Evolutionary conservation across 2,888 invertebrate species (phyloP), one percentile per base, ranked within the genome.

Genomic region (Acutogordius australiensis): DNA sequence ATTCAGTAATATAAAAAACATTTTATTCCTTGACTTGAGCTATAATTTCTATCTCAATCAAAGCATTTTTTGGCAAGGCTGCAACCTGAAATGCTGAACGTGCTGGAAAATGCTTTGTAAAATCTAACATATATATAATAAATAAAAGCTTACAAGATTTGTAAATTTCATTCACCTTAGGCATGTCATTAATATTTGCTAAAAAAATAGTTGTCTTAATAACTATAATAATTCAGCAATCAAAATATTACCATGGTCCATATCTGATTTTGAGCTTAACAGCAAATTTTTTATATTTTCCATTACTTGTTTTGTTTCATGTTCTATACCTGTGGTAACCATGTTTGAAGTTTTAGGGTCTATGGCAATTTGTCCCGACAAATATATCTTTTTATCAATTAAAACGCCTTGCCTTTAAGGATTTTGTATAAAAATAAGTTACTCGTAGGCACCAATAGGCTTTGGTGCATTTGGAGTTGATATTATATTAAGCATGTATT

Each of bases 231-330:
- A 51, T 21, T 51, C 8, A 21, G 4, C 4, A 51, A 21, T 4
- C 23, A n/a, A 8, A 21, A n/a, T n/a, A 51, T n/a, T 51, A 51
- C 51, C 23, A 51, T 51, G 8, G 26, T 51, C 23, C 13, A 51
- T 21, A 51, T 51, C 51, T 51, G 51, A 51, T n/a, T 51, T 51
- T n/a, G 51, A 13, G 4, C 4, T 26, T 21, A n/a, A 4, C 51
- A 51, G 23, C 8, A 51, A n/a, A n/a, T 13, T 26, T 51, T 51
- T 51, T n/a, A 51, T 51, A 51, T 51, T 51, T 21, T 51, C 23
- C 51, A 51, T 51, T n/a, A 51, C 51, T 51, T 51, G 51, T 51
- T 51, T 51, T 4, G 51, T 51, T 51, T 51, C 51, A 4, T n/a
- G 8, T n/a, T 23, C 51, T n/a, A 51, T 51, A n/a, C 51, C 51